Conservation (phyloP, 2,888 invertebrate species). For the Chironomus riparius region DNA sequence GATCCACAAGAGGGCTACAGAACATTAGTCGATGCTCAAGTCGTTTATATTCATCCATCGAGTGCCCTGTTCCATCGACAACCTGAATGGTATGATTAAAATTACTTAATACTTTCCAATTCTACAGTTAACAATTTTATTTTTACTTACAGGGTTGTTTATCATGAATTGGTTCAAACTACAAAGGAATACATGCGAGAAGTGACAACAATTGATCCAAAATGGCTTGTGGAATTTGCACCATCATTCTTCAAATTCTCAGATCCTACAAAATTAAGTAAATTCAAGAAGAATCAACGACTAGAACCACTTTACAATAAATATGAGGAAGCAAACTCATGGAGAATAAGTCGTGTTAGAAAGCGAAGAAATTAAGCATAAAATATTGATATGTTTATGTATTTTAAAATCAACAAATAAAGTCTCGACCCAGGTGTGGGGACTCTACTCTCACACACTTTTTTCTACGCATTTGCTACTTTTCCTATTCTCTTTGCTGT, state of each 20-base stretch:
- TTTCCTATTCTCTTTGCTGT: too few relatives aligned
- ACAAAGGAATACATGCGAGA: conserved; percentile 99
- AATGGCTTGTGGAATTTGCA: conserved; percentile 98
- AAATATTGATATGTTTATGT: not conserved
- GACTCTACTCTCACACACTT: too few relatives aligned
- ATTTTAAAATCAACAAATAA: not conserved
- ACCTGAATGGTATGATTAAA: conserved; percentile 76
- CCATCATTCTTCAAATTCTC: conserved; percentile 99
- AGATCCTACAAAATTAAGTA: conserved; percentile 95
- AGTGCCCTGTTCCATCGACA: conserved; percentile 96
- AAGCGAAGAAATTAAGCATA: conserved; percentile 68
- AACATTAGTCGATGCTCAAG: conserved; percentile 94
- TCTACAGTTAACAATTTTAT: not conserved
- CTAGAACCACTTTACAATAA: conserved; percentile 97
- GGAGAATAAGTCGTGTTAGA: conserved; percentile 93
- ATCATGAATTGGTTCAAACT: conserved; percentile 96
- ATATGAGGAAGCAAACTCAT: conserved; percentile 97
- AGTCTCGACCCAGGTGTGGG: too few relatives aligned
- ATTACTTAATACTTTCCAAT: not conserved
- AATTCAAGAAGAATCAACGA: conserved; percentile 97
- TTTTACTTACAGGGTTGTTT: conserved; percentile 70
- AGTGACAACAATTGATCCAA: conserved; percentile 92
- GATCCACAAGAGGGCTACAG: conserved; percentile 92
- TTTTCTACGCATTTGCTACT: too few relatives aligned
- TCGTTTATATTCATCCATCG: conserved; percentile 98